phyloP scores from a whole-genome alignment of 2,797 vertebrate species.

The Erithacus rubecula region DNA sequence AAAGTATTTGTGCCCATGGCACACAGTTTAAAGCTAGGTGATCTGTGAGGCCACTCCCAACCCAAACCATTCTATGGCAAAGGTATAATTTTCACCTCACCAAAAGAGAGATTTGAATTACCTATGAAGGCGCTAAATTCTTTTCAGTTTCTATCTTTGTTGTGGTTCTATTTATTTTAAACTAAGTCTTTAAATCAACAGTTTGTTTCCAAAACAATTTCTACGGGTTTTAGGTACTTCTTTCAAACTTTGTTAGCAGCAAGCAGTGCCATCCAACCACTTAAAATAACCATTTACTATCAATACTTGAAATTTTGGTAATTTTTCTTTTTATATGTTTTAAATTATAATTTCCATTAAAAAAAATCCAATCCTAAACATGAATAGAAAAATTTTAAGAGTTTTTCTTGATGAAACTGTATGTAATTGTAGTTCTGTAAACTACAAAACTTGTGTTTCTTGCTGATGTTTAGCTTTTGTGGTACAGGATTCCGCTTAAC shows the following conservation, averaged over 20 bases:
- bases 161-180: not conserved
- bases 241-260: not conserved
- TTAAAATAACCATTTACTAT: not conserved
- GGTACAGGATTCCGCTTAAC: not conserved
- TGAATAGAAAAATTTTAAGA: not conserved
- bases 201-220: not conserved
- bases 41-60: not conserved
- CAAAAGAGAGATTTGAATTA: not conserved
- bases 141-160: not conserved
- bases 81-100: not conserved
- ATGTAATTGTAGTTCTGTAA: not conserved
- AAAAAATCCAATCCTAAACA: not conserved
- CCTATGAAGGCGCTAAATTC: fast-evolving
- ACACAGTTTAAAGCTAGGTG: not conserved
- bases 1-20: fast-evolving
- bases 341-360: not conserved
- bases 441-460: not conserved
- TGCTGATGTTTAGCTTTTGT: not conserved
- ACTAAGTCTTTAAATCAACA: not conserved
- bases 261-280: not conserved
- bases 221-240: not conserved
- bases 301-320: not conserved
- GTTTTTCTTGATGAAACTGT: not conserved
- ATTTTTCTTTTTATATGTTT: not conserved
- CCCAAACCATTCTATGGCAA: not conserved